A percentile compares a stretch with the other conserved stretches of the same genome.
phyloP scores from a whole-genome alignment of 2,797 vertebrate species.

The Setipinna tenuifilis region DNA sequence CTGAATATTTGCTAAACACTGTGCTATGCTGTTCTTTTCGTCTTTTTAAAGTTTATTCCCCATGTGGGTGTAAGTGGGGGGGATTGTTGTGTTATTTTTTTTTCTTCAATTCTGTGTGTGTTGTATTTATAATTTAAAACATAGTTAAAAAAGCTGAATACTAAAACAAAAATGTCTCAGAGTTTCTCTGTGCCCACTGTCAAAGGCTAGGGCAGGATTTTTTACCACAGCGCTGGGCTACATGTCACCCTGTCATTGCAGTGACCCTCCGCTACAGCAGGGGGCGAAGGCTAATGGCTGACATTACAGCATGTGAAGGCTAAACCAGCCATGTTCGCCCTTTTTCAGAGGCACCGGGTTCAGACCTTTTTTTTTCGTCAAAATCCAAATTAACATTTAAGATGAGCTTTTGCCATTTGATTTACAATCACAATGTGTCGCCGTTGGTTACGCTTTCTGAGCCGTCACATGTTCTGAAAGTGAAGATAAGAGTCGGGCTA shows the following conservation, averaged over 20 bases:
- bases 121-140: no score
- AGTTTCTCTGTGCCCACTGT: background rate
- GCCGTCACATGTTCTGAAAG: slow-evolving; percentile 28
- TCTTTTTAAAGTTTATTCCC: no score
- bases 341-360: background rate
- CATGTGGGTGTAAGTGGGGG: no score
- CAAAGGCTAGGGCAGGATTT: background rate
- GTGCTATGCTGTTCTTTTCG: no score
- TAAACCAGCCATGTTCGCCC: background rate
- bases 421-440: background rate
- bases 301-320: background rate
- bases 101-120: no score
- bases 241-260: background rate
- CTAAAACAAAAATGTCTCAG: no score
- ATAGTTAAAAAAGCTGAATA: no score
- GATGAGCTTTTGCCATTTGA: slow-evolving; percentile 11
- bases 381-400: background rate
- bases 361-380: background rate
- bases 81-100: no score
- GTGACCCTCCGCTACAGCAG: background rate
- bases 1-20: no score
- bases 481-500: slow-evolving; percentile 54
- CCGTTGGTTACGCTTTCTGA: background rate
- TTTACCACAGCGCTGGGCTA: background rate
- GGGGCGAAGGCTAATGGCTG: background rate